Evolutionary conservation across 2,113 vertebrate species (phyloP), one percentile per base, ranked within the genome.

Genomic region (Nerophis ophidion): DNA sequence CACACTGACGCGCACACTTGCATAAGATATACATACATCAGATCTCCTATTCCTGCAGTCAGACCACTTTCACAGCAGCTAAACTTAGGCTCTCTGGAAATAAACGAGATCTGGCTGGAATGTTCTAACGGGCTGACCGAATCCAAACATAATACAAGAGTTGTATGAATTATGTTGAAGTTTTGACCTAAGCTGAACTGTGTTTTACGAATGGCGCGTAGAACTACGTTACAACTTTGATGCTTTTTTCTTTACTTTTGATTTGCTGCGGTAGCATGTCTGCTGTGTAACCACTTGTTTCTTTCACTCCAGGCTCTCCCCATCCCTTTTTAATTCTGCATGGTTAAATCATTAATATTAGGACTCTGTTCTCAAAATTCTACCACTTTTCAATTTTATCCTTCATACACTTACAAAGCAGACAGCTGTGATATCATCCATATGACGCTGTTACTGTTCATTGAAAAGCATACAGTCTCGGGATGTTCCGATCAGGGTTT

Each of bases 71-170:
- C 3, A 60, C 15, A 35, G 1, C 15, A 3, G 70, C 70, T 84
- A 75, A 82, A 82, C 53, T 77, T 81, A 77, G 75, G 68, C 63
- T 14, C 13, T 14, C 63, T 58, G 19, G 12, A 60, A 46, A 72
- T 58, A 56, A 36, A 56, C 40, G 26, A 35, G 49, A 16, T 57
- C 17, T 52, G 45, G 11, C 61, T 48, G 63, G 57, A 56, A 57
- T 56, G 48, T 19, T 49, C 44, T 45, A 17, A 77, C 81, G 77
- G 67, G 74, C 48, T 2, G 8, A 57, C 49, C 2, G 14, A 62
- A 36, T 40, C 5, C 3, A 12, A 7, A 40, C 12, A 10, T 40
- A 8, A 17, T 40, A 6, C 35, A 40, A 17, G 17, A 54, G 14
- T 10, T n/a, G 14, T 8, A 36, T n/a, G 35, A 38, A 38, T n/a